phyloP scores from a whole-genome alignment of 1,140 invertebrate species.

The Goniozus legneri region DNA sequence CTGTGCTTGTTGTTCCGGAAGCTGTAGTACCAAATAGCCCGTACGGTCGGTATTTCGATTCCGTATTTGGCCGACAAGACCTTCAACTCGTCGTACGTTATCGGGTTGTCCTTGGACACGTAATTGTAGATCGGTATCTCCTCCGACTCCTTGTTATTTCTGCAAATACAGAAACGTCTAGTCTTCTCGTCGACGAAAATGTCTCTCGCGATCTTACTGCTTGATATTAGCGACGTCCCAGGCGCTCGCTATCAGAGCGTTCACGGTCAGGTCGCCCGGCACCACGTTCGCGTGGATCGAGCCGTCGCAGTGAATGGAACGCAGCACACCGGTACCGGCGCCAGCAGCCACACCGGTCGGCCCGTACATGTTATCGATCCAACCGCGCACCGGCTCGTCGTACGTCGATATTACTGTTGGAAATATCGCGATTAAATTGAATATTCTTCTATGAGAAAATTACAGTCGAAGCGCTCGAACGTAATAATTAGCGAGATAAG shows the following conservation, averaged over 20 bases:
- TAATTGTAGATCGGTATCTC: slow-evolving; percentile 53
- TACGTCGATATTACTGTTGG: slow-evolving; percentile 59
- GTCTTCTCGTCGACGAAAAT: neutral
- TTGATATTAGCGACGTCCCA: slow-evolving; percentile 61
- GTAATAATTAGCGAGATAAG: too few relatives aligned
- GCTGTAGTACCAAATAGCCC: slow-evolving; percentile 58
- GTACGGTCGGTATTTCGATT: slow-evolving; percentile 38
- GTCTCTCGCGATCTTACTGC: slow-evolving; percentile 19
- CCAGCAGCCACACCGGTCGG: slow-evolving; percentile 75
- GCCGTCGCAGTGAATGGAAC: slow-evolving; percentile 63
- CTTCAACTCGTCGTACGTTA: slow-evolving; percentile 49
- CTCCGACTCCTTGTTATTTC: slow-evolving; percentile 18
- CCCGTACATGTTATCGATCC: slow-evolving; percentile 91
- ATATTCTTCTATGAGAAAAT: neutral
- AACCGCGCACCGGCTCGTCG: slow-evolving; percentile 58
- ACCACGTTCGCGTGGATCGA: slow-evolving; percentile 70
- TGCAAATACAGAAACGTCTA: too few relatives aligned
- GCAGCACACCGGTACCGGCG: slow-evolving; percentile 72
- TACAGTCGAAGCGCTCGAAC: too few relatives aligned
- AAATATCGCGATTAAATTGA: slow-evolving; percentile 24
- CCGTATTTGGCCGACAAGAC: slow-evolving; percentile 45
- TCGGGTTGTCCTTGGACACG: slow-evolving; percentile 46
- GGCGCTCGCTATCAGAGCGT: slow-evolving; percentile 72
- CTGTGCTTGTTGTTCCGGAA: slow-evolving; percentile 55
- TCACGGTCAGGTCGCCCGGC: slow-evolving; percentile 80